A percentile compares a stretch with the other conserved stretches of the same genome.
These are phyloP conservation scores for Archegozetes longisetosus DNA, from an alignment of 1,140 invertebrate species.

Conservation along the genomic window DNA sequence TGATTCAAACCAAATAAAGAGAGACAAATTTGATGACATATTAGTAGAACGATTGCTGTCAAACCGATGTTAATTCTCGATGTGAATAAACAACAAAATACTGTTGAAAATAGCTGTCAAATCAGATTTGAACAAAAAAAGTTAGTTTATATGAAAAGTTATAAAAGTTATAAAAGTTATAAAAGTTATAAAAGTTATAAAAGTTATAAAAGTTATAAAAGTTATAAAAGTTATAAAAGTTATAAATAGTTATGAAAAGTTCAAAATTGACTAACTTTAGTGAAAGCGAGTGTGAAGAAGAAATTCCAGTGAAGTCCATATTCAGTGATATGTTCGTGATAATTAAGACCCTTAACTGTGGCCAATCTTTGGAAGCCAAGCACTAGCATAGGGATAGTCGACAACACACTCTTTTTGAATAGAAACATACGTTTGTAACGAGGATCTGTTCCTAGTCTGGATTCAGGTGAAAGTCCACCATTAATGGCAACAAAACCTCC, in stretches of 20 bases:
- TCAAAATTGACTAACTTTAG: conserved; percentile 41
- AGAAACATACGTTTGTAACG: not conserved
- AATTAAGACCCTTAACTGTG: conserved; percentile 38
- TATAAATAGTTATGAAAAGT: not conserved
- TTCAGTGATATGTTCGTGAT: conserved; percentile 70
- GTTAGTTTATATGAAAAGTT: too few relatives aligned
- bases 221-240: too few relatives aligned
- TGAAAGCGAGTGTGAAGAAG: conserved; percentile 71
- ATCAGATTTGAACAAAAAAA: conserved; percentile 11
- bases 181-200: too few relatives aligned
- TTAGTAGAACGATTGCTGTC: conserved; percentile 37
- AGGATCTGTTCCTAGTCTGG: not conserved
- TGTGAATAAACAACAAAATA: conserved; percentile 36
- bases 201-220: too few relatives aligned
- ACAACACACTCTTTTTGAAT: conserved; percentile 14
- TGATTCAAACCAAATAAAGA: conserved; percentile 39
- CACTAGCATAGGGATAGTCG: conserved; percentile 25
- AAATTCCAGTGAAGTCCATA: conserved; percentile 97
- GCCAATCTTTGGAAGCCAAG: conserved; percentile 49
- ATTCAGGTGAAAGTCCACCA: conserved; percentile 18
- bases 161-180: too few relatives aligned
- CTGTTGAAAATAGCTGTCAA: conserved; percentile 39
- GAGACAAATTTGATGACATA: conserved; percentile 51
- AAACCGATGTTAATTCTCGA: conserved; percentile 31
- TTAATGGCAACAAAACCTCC: conserved; percentile 68